Percentiles rank a stretch among this genome's conserved stretches.
Evolutionary conservation across 2,797 vertebrate species (phyloP).

Genomic region (Enteromius treurensis): DNA sequence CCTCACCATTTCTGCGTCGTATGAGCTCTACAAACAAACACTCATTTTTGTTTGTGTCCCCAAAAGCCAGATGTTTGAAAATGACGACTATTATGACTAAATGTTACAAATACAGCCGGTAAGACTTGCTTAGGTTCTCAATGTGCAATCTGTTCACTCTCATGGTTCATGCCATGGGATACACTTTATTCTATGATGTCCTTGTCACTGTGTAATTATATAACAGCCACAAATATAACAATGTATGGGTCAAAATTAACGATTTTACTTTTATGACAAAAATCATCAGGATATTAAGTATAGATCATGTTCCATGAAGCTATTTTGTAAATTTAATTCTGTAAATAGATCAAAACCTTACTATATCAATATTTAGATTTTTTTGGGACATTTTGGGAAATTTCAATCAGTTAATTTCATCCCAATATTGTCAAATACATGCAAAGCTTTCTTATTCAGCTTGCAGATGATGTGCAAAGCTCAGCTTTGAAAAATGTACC

Average conservation of each 20-base stretch:
- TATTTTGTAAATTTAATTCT: no score
- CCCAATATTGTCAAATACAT: no score
- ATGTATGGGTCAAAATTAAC: no score
- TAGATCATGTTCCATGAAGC: no score
- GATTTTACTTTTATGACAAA: no score
- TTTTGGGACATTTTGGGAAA: no score
- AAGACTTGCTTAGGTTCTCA: background rate
- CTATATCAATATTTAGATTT: no score
- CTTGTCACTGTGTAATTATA: background rate
- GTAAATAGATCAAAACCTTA: no score
- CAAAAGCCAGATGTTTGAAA: background rate
- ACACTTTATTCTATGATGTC: background rate
- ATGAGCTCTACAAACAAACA: constrained; percentile 42
- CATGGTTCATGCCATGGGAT: background rate
- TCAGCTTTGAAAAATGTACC: no score
- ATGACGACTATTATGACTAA: background rate
- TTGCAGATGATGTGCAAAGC: background rate
- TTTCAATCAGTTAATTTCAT: no score
- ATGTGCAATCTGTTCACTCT: background rate
- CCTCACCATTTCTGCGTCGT: background rate
- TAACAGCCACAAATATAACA: background rate
- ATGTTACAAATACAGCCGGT: background rate
- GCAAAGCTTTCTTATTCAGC: no score
- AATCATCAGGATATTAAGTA: no score
- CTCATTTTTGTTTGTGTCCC: background rate